Base-by-base conservation (phyloP, 2,797 vertebrate genomes). In the Chaetophractus vellerosus region DNA sequence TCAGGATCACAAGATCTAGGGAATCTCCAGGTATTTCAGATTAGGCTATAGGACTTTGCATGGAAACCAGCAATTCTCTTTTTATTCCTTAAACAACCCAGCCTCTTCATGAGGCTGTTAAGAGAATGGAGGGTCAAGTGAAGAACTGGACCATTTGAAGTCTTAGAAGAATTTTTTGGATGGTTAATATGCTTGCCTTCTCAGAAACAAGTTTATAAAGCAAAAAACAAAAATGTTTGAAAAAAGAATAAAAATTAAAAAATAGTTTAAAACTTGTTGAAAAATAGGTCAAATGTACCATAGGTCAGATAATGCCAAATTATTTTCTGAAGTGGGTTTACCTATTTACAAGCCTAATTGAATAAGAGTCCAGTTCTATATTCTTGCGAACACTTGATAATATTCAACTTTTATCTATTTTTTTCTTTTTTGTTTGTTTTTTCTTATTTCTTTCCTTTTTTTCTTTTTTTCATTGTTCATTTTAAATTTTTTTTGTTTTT, bases 121-220 rank as follows among this genome's bases (percentile, higher is more conserved):
- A 55, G 48, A 80, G 50, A 94, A 68, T 63, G 33, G 4, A 10
- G 31, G 48, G 15, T 41, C 33, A 91, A 76, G 81, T 31, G 26
- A 61, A 91, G 38, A 88, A 18, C 0, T 28, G 14, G 45, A 80
- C 3, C 18, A 45, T 50, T 72, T 33, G 5, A 75, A 85, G 36
- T 85, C 52, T 48, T 33, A 81, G 72, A 16, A 24, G 9, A 11
- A 31, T 52, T 72, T 10, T 61, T 59, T 36, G 36, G 26, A 66
- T 31, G 7, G 9, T 82, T 79, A 88, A 19, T n/a, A 24, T 12
- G 33, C 79, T 41, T 86, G 41, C 9, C 18, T 78, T 76, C 81
- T 68, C 64, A 74, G 63, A 86, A 94, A 82, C 5, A 57, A 90
- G 64, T 63, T 88, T 79, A 64, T 33, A 68, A 52, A 83, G 19